Conservation (phyloP, 2,888 invertebrate genomes). For the Pantelozetes paolii region DNA sequence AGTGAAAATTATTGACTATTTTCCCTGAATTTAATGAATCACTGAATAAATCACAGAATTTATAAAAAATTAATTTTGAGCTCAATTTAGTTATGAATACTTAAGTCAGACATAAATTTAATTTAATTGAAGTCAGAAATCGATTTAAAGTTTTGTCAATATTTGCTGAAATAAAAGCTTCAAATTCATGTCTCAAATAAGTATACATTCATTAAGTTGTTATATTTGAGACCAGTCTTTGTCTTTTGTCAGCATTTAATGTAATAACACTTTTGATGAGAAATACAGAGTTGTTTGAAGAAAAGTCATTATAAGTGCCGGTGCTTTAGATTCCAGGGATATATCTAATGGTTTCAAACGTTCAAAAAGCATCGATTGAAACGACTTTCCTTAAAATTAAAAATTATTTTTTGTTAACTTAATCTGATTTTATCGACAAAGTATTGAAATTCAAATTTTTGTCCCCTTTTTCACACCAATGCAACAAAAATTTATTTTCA, state of each 20-base stretch:
- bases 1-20: no score
- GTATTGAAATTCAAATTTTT: neutral
- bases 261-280: neutral
- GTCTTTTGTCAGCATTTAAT: neutral
- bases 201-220: neutral
- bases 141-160: constrained; percentile 4
- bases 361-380: no score
- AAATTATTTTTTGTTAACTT: neutral
- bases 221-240: neutral
- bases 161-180: neutral
- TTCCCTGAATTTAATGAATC: no score
- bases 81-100: no score
- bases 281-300: neutral
- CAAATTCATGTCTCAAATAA: neutral
- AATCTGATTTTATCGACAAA: neutral
- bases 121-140: neutral
- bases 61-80: no score
- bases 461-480: neutral
- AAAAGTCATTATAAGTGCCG: neutral
- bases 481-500: neutral
- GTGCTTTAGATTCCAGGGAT: no score
- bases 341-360: no score
- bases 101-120: neutral
- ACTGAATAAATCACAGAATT: no score
- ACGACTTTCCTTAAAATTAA: neutral